Evolutionary conservation across 1,140 invertebrate species (phyloP).

Genomic region (Drosophila eugracilis): DNA sequence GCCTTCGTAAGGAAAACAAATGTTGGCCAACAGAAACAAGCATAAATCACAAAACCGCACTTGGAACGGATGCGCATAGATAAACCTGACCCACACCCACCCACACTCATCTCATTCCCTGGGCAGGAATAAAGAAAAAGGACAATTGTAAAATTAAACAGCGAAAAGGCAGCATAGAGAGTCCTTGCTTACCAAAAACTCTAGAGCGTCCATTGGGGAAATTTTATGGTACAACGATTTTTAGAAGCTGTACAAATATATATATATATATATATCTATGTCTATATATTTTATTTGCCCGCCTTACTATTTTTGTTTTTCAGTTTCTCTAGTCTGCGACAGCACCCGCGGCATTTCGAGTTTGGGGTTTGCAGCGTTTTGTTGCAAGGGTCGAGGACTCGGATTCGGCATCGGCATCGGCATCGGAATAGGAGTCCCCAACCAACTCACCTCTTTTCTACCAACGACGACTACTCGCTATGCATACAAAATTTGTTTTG

Average conservation of each 20-base stretch:
- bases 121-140: slow-evolving; percentile 57
- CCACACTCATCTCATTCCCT: slow-evolving; percentile 30
- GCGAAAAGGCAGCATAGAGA: slow-evolving; percentile 65
- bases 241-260: slow-evolving; percentile 52
- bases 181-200: slow-evolving; percentile 55
- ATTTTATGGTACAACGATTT: slow-evolving; percentile 82
- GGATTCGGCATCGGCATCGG: background rate
- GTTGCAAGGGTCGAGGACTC: slow-evolving; percentile 34
- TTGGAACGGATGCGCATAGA: slow-evolving; percentile 70
- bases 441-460: slow-evolving; percentile 16
- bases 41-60: slow-evolving; percentile 77
- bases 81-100: slow-evolving; percentile 33
- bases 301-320: slow-evolving; percentile 27
- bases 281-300: slow-evolving; percentile 42
- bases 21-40: slow-evolving; percentile 67
- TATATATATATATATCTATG: slow-evolving; percentile 47
- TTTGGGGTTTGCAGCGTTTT: slow-evolving; percentile 36
- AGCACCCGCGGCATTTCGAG: slow-evolving; percentile 32
- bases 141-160: slow-evolving; percentile 82
- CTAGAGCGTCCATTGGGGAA: slow-evolving; percentile 72
- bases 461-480: slow-evolving; percentile 68
- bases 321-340: background rate
- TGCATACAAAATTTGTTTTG: slow-evolving; percentile 83
- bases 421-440: slow-evolving; percentile 1
- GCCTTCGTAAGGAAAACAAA: slow-evolving; percentile 62